Conservation (phyloP, 2,113 vertebrate genomes). For the Anolis sagrei region DNA sequence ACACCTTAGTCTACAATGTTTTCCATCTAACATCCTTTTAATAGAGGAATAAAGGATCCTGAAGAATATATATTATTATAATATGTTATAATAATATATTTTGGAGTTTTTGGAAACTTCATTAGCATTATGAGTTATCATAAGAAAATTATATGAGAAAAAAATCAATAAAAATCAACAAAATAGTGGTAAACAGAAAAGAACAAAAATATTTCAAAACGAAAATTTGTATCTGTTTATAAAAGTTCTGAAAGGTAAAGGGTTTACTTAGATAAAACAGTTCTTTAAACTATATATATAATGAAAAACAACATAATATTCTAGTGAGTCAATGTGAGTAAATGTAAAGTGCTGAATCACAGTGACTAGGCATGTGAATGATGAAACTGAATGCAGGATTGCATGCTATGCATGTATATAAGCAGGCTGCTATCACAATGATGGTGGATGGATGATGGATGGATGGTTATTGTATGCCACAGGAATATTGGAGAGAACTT, state of each 20-base stretch:
- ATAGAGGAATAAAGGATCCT: constrained; percentile 30
- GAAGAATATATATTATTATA: constrained; percentile 4
- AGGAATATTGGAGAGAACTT: too few species aligned
- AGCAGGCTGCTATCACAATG: too few species aligned
- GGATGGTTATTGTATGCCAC: too few species aligned
- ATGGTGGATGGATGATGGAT: too few species aligned
- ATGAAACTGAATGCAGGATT: too few species aligned
- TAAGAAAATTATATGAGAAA: constrained; percentile 57
- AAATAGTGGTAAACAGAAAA: constrained; percentile 52
- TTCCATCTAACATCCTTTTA: constrained; percentile 6
- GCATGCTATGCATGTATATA: too few species aligned
- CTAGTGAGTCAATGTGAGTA: too few species aligned
- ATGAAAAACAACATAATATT: too few species aligned
- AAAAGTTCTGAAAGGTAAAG: constrained; percentile 35
- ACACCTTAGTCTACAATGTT: background rate
- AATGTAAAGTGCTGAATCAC: too few species aligned
- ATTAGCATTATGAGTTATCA: constrained; percentile 47
- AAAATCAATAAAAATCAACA: constrained; percentile 69
- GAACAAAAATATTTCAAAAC: constrained; percentile 50
- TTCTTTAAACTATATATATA: too few species aligned
- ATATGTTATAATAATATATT: constrained; percentile 33
- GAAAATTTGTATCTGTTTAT: constrained; percentile 40
- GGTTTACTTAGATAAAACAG: constrained; percentile 36
- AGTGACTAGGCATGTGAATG: too few species aligned
- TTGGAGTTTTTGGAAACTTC: constrained; percentile 47